Conservation (phyloP, 2,113 vertebrate species). For the Colaptes auratus region DNA sequence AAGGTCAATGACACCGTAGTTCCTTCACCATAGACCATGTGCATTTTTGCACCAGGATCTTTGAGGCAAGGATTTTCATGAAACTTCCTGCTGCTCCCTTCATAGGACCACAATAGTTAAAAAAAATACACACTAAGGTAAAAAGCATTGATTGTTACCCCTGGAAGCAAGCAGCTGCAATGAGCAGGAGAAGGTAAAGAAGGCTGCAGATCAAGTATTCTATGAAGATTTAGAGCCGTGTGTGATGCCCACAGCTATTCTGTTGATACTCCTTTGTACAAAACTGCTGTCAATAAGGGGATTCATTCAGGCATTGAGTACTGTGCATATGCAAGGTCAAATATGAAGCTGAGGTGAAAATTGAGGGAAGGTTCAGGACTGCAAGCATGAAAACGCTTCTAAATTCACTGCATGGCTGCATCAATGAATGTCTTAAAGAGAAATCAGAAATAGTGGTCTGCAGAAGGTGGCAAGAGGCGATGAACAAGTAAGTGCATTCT, state of each 20-base stretch:
- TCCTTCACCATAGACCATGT: not conserved
- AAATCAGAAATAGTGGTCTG: not conserved
- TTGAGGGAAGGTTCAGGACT: constrained; percentile 84
- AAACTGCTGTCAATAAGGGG: not conserved
- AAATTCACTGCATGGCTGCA: constrained; percentile 32
- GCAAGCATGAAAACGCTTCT: constrained; percentile 89
- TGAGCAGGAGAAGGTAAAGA: not conserved
- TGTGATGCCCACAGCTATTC: not conserved
- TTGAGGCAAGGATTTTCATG: not conserved
- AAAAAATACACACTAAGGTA: not conserved
- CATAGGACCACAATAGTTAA: not conserved
- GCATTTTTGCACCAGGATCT: not conserved
- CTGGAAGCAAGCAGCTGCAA: not conserved
- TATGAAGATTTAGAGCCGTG: not conserved
- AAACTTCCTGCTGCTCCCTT: not conserved
- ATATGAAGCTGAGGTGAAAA: not conserved
- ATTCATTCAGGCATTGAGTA: not conserved
- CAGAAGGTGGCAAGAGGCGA: not conserved
- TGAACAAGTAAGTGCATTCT: rapidly evolving
- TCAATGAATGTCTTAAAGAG: constrained; percentile 76
- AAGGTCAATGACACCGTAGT: not conserved
- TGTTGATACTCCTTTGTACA: not conserved
- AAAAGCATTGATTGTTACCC: not conserved
- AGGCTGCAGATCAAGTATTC: not conserved
- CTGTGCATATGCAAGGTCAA: not conserved